phyloP scores from a whole-genome alignment of 2,888 invertebrate species.

The Caenorhabditis sp. region DNA sequence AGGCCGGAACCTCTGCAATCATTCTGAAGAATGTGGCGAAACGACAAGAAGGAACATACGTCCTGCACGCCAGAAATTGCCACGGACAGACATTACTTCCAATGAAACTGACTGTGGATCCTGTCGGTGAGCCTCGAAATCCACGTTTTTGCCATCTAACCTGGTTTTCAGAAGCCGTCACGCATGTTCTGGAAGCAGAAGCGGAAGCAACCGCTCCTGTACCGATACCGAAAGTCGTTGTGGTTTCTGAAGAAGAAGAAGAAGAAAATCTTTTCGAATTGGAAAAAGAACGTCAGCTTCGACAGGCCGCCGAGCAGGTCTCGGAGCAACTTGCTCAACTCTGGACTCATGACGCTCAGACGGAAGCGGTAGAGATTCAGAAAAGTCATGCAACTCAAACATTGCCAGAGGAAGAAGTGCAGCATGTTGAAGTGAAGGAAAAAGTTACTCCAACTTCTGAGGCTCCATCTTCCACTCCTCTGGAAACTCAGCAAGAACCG shows the following conservation, averaged over 20 bases:
- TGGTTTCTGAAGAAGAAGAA: constrained; percentile 1
- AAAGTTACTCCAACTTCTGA: neutral
- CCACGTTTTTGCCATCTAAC: too few relatives aligned
- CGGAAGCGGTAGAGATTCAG: constrained; percentile 14
- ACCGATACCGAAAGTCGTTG: neutral
- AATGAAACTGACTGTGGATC: constrained; percentile 56
- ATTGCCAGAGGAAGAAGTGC: neutral
- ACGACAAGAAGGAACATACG: constrained; percentile 64
- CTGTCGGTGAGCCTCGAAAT: constrained; percentile 30
- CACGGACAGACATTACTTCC: constrained; percentile 67
- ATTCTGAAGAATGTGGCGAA: constrained; percentile 56
- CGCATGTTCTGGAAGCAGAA: constrained; percentile 39
- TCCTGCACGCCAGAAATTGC: constrained; percentile 65
- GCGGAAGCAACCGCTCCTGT: too few relatives aligned
- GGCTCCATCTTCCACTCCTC: neutral
- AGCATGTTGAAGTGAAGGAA: neutral
- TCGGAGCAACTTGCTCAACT: constrained; percentile 50
- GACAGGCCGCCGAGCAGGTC: constrained; percentile 46
- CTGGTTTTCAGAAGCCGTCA: constrained; percentile 44
- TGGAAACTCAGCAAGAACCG: neutral
- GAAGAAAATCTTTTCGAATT: neutral
- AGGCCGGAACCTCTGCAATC: constrained; percentile 59
- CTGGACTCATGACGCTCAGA: constrained; percentile 46
- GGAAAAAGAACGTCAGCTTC: constrained; percentile 24
- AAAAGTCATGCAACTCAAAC: neutral